These are phyloP conservation scores for Chanos chanos DNA, from an alignment of 2,797 vertebrate species.

Conservation along the genomic window DNA sequence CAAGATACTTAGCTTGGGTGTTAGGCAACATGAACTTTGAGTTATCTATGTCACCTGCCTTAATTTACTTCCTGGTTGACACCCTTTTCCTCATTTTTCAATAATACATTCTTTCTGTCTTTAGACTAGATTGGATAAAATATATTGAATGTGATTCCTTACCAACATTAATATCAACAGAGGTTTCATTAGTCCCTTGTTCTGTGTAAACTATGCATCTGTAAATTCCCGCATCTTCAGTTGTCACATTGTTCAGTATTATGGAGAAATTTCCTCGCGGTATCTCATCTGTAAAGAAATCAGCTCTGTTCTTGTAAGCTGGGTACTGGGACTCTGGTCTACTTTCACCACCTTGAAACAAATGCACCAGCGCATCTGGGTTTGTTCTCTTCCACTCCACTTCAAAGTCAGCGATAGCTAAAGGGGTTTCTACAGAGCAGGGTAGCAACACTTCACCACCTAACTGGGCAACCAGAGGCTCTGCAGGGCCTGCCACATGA, in stretches of 20 bases:
- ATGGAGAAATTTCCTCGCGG: conserved; percentile 31
- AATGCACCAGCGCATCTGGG: conserved; percentile 2
- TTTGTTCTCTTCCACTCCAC: conserved; percentile 26
- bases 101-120: neutral
- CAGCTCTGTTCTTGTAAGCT: conserved; percentile 15
- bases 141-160: neutral
- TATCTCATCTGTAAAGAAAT: conserved; percentile 17
- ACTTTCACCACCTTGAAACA: conserved; percentile 10
- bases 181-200: neutral
- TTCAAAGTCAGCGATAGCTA: conserved; percentile 16
- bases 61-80: conserved; percentile 3
- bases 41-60: too few relatives aligned
- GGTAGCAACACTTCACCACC: conserved; percentile 11
- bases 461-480: neutral
- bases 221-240: conserved; percentile 21
- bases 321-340: conserved; percentile 1
- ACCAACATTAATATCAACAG: conserved; percentile 12
- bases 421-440: conserved; percentile 3
- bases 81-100: neutral
- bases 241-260: conserved; percentile 9
- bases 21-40: too few relatives aligned
- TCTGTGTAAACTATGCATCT: conserved; percentile 11
- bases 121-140: neutral
- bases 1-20: neutral
- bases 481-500: neutral